Percentiles rank a stretch among this genome's conserved stretches.
phyloP scores from a whole-genome alignment of 2,888 invertebrate species.

The Dicyrtomina minuta region DNA sequence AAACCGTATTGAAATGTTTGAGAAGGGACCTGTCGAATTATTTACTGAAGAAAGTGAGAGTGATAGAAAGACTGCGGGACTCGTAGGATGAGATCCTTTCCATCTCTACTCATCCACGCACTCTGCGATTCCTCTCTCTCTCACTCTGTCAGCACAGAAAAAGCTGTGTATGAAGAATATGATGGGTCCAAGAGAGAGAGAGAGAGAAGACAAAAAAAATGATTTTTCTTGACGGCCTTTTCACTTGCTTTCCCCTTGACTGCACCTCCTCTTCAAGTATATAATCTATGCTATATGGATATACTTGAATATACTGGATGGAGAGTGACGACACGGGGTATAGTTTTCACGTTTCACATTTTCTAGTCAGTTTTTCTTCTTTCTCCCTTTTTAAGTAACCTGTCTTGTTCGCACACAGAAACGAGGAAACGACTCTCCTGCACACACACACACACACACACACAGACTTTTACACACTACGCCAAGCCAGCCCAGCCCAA shows the following conservation, averaged over 20 bases:
- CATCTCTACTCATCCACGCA: neutral
- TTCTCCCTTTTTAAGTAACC: conserved; percentile 23
- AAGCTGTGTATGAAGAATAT: conserved; percentile 7
- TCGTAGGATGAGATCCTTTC: neutral
- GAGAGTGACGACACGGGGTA: neutral
- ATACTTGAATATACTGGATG: neutral
- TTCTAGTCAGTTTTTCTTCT: neutral
- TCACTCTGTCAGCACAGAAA: conserved; percentile 1
- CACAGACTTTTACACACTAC: neutral
- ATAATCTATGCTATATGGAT: neutral
- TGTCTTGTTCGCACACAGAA: conserved; percentile 29
- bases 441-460: neutral
- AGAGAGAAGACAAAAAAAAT: conserved; percentile 23
- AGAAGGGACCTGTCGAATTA: conserved; percentile 21
- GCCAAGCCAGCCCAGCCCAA: neutral
- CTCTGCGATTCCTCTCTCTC: too few relatives aligned
- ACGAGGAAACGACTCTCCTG: neutral
- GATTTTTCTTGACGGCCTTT: conserved; percentile 14
- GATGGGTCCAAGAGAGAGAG: conserved; percentile 2
- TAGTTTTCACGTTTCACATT: neutral
- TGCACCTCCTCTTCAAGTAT: neutral
- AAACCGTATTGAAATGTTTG: conserved; percentile 24
- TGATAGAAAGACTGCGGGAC: neutral
- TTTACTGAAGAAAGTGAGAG: conserved; percentile 14
- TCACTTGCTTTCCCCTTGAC: conserved; percentile 2